Evolutionary conservation across 2,113 vertebrate genomes (phyloP), one percentile per base, ranked within the genome.

Genomic region (Hippocampus barbouri): DNA sequence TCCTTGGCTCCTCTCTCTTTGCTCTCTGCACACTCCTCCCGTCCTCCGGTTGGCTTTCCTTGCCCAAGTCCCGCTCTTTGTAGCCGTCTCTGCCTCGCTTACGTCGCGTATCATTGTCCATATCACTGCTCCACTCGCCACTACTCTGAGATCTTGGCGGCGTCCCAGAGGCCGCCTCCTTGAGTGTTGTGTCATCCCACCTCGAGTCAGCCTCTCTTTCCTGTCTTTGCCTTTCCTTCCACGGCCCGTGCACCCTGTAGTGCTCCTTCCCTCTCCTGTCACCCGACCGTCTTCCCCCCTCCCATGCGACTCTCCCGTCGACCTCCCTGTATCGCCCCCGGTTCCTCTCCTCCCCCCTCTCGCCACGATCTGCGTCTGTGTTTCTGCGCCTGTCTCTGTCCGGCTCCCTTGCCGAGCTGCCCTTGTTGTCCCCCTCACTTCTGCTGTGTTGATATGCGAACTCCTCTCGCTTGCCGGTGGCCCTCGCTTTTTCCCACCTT

Each of bases 351-450:
- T 45, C 69, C 41, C 41, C 73, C 77, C 63, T 68, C 62, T 47
- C 79, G 20, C 43, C 16, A 60, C 56, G 62, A 9, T 86, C 69
- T 51, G 2, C 51, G 16, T 77, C 62, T 84, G 69, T 74, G 53
- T 75, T 43, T 47, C 68, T 69, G 66, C 82, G 34, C 25, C 72
- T 66, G 8, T 85, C 81, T 61, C 30, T 34, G 27, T 85, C 74
- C 57, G 49, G 78, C 20, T 83, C 71, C 41, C 72, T 75, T 70
- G 51, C 30, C 59, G 1, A 64, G 56, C 68, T 82, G 61, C 57
- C 69, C 0, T 63, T 78, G 27, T 23, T 69, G 56, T 90, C 88
- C 68, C 83, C 87, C 62, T 90, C 88, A 47, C 88, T 91, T 60
- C 67, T 88, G 68, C 88, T 90, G 15, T 87, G 76, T 51, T 85